Evolutionary conservation across 2,888 invertebrate species (phyloP).

Genomic region (Tuberolachnus salignus): DNA sequence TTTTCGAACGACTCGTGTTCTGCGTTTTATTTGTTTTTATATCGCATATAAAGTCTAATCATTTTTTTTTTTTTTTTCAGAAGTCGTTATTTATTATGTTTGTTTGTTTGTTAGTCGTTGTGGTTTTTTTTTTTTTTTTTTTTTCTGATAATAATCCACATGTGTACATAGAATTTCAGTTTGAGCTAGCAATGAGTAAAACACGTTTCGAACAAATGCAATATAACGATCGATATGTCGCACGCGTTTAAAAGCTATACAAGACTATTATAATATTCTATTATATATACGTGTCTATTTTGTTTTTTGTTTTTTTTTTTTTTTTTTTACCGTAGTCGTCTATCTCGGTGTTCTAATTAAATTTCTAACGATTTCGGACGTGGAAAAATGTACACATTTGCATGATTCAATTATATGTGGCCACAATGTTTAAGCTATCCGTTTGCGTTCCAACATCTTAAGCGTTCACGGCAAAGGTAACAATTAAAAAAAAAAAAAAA

Average conservation of each 20-base stretch:
- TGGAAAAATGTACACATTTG: too few species aligned
- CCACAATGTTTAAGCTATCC: constrained; percentile 11
- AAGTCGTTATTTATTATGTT: not conserved
- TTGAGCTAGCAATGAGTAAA: not conserved
- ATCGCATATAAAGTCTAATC: not conserved
- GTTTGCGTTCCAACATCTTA: not conserved
- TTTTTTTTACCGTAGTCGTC: not conserved
- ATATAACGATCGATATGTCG: not conserved
- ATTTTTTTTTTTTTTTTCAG: constrained; percentile 18
- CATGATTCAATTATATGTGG: constrained; percentile 12
- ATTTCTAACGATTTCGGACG: not conserved
- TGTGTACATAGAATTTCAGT: constrained; percentile 32
- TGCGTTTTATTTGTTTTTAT: constrained; percentile 24
- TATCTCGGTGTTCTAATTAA: not conserved
- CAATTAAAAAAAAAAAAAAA: too few species aligned
- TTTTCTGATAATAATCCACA: not conserved
- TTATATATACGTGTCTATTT: not conserved
- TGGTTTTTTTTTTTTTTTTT: too few species aligned
- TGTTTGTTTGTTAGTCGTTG: not conserved
- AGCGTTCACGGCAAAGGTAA: constrained; percentile 6
- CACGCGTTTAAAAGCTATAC: not conserved
- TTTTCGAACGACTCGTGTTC: not conserved
- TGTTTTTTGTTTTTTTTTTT: too few species aligned
- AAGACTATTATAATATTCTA: not conserved
- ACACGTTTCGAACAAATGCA: constrained; percentile 12